A percentile compares a stretch with the other conserved stretches of the same genome.
Conservation (phyloP, 2,888 invertebrate species). For the Lycaena phlaeas region DNA sequence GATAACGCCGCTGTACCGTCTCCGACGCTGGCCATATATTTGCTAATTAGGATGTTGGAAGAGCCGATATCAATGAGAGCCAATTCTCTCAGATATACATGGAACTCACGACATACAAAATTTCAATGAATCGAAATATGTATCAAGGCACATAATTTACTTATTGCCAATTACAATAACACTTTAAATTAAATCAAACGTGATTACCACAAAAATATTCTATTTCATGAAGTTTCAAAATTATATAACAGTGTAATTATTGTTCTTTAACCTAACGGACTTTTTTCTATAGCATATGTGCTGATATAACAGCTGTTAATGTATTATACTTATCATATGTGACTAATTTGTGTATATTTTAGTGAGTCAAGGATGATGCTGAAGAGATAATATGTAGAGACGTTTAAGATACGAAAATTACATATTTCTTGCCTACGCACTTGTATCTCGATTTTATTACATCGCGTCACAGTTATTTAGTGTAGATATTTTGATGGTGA, state of each 20-base stretch:
- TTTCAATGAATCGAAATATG: too few species aligned
- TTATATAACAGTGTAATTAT: too few species aligned
- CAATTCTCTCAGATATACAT: too few species aligned
- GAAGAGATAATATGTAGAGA: neutral
- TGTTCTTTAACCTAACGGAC: too few species aligned
- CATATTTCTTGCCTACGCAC: neutral
- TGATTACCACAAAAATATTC: too few species aligned
- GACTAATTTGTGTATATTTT: neutral
- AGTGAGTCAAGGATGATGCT: constrained; percentile 2
- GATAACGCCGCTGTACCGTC: constrained; percentile 42
- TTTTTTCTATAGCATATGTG: too few species aligned
- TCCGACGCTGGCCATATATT: neutral
- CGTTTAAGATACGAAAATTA: constrained; percentile 10
- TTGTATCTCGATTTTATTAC: neutral
- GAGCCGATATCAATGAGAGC: neutral
- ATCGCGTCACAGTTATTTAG: neutral
- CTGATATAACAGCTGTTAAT: too few species aligned
- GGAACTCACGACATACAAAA: too few species aligned
- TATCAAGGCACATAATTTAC: too few species aligned
- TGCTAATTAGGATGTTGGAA: neutral
- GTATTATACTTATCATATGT: constrained; percentile 2
- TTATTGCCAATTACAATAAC: too few species aligned
- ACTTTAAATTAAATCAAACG: too few species aligned
- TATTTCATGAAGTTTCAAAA: too few species aligned
- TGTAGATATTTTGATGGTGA: neutral